Evolutionary conservation across 2,797 vertebrate species (phyloP).

Genomic region (Hafferia zeledoni): DNA sequence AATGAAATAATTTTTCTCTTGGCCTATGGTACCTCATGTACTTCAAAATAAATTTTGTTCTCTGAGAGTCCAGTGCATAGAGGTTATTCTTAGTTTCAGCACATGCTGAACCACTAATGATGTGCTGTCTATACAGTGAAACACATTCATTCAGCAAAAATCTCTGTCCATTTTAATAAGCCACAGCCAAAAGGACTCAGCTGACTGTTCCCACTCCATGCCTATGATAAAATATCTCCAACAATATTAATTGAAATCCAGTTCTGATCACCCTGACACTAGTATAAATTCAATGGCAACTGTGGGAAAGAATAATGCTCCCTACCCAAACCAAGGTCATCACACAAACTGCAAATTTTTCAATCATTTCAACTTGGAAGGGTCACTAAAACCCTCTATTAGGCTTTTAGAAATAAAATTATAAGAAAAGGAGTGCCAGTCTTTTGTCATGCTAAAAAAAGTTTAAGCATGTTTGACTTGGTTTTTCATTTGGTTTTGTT

Average conservation of each 20-base stretch:
- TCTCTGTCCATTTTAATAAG: background rate
- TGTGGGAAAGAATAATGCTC: background rate
- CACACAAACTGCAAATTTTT: background rate
- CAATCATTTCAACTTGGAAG: background rate
- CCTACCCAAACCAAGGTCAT: background rate
- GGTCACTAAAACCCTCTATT: background rate
- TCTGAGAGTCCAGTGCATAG: background rate
- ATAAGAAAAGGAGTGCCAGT: background rate
- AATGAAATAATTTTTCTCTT: background rate
- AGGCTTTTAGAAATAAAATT: background rate
- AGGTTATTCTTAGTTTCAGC: background rate
- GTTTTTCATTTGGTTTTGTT: no score
- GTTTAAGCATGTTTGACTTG: background rate
- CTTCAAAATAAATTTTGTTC: background rate
- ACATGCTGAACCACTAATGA: background rate
- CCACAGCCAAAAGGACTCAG: background rate
- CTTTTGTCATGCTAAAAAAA: background rate
- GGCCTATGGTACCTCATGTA: background rate
- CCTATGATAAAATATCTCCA: background rate
- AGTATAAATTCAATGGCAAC: background rate
- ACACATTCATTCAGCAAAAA: background rate
- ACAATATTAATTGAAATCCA: background rate
- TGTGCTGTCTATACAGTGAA: background rate
- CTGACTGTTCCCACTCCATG: background rate
- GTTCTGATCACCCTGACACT: background rate